Conservation (phyloP, 2,888 invertebrate species). For the Stramonita haemastoma region DNA sequence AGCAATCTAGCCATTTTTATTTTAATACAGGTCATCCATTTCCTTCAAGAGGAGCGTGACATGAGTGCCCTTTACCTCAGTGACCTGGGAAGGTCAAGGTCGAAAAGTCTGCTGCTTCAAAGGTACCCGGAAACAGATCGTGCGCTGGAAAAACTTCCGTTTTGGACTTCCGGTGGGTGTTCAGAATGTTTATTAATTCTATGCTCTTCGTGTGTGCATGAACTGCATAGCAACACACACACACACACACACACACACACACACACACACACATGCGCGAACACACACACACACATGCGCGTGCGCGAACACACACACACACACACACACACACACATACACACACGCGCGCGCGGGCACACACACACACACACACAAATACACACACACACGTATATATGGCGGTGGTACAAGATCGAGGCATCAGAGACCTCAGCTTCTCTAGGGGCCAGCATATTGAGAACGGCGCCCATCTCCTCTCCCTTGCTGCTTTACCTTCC, state of each 20-base stretch:
- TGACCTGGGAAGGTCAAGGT: conserved; percentile 62
- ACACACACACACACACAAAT: background rate
- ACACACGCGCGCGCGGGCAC: background rate
- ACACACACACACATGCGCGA: no score
- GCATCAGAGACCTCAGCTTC: no score
- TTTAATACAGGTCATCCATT: conserved; percentile 50
- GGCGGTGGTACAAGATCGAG: no score
- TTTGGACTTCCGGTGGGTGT: conserved; percentile 55
- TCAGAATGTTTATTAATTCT: no score
- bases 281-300: background rate
- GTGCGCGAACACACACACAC: background rate
- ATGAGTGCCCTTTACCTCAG: conserved; percentile 70
- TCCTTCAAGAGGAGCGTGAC: conserved; percentile 66
- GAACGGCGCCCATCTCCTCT: no score
- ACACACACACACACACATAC: background rate
- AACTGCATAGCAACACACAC: no score
- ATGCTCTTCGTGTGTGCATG: no score
- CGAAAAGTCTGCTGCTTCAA: conserved; percentile 62
- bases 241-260: no score
- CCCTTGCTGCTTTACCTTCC: no score
- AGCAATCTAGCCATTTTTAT: no score
- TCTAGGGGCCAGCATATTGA: no score
- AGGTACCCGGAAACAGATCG: conserved; percentile 68
- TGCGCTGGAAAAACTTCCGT: conserved; percentile 60
- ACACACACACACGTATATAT: background rate